Evolutionary conservation across 2,797 vertebrate species (phyloP).

Genomic region (Esox masquinongy): DNA sequence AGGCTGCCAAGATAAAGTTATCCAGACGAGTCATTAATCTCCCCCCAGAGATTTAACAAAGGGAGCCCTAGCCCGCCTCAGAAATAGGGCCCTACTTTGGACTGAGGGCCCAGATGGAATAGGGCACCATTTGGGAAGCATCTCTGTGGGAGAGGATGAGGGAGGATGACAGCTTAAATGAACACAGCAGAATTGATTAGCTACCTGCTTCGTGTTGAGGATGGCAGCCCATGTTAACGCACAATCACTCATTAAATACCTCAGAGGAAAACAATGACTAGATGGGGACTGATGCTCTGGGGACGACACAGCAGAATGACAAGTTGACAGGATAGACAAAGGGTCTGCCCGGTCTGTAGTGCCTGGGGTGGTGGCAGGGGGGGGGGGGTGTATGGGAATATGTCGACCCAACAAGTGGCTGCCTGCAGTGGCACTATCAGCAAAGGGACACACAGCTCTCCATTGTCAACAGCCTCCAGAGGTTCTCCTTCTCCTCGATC

Average conservation of each 20-base stretch:
- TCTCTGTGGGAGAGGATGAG: neutral
- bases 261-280: constrained; percentile 21
- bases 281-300: constrained; percentile 32
- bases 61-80: neutral
- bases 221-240: constrained; percentile 18
- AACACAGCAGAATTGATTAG: neutral
- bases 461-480: constrained; percentile 42
- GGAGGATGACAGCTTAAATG: neutral
- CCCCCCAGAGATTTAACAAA: too few species aligned
- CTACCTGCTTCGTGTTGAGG: neutral
- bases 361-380: neutral
- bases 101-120: neutral
- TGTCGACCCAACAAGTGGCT: neutral
- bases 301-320: constrained; percentile 36
- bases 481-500: constrained; percentile 34
- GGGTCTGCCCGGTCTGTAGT: constrained; percentile 28
- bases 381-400: neutral
- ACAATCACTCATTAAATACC: constrained; percentile 24
- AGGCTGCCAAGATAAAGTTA: constrained; percentile 2
- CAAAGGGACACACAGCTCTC: constrained; percentile 36
- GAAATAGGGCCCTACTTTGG: neutral
- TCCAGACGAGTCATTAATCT: neutral
- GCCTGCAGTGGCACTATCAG: constrained; percentile 24
- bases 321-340: constrained; percentile 3
- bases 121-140: neutral